Base-by-base conservation (phyloP, 2,888 invertebrate species). In the Drosophila ezoana region DNA sequence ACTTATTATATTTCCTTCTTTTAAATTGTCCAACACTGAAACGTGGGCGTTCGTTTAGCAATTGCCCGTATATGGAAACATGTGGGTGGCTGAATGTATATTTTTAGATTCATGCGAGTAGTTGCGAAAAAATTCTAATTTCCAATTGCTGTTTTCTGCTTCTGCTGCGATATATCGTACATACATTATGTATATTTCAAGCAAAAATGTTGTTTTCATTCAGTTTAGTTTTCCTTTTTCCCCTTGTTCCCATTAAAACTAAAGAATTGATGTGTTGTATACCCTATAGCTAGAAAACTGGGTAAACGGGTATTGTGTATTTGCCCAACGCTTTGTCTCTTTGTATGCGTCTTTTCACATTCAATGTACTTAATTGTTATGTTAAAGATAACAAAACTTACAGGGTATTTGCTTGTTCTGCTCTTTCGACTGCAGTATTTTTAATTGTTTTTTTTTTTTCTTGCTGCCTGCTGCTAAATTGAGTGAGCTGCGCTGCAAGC, bases 401-500 rank as follows among this genome's bases (percentile, higher is more conserved):
- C 4, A 37, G 35, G 48, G 48, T 49, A 49, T 20, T 4, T 49
- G 9, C 2, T 20, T 37, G 48, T n/a, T 5, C 18, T 13, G 14
- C 13, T 13, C 18, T 4, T 3, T 18, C 18, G 40, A 23, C n/a
- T 20, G 11, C n/a, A 23, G 13, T 8, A 49, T 49, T 38, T 44
- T 44, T 57, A 61, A 37, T 62, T 70, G 28, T 20, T 62, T 37
- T 61, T 52, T 10, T 23, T 23, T 38, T 20, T 66, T 53, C 16
- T 18, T 44, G 14, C 14, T 38, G 16, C 16, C 4, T 49, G 44
- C 41, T 40, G 44, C 43, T 56, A 18, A 57, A 57, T 64, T 67
- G 14, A 67, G 28, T 33, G 18, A 67, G 41, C 54, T 45, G 54
- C 62, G 54, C 66, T 57, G 45, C 45, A 43, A 44, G 37, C 32